Evolutionary conservation across 1,140 invertebrate species (phyloP).

Genomic region (Halotydeus destructor): DNA sequence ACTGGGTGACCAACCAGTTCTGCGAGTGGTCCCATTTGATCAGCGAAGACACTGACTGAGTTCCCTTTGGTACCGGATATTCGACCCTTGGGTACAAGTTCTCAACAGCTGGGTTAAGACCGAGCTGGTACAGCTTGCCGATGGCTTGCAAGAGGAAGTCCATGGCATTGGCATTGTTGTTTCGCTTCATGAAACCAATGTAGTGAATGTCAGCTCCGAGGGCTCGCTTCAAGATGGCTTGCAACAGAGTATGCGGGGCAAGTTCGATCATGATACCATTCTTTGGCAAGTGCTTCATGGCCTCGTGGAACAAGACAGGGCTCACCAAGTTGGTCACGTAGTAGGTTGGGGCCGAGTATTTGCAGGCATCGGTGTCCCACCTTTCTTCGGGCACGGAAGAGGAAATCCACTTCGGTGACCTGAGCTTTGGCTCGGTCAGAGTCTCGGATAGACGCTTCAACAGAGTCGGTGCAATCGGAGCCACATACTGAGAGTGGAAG

Average conservation of each 20-base stretch:
- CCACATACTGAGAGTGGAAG: constrained; percentile 7
- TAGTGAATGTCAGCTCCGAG: constrained; percentile 33
- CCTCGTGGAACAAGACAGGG: constrained; percentile 43
- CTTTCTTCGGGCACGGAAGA: constrained; percentile 63
- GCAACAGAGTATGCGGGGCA: constrained; percentile 69
- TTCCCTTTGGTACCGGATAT: constrained; percentile 64
- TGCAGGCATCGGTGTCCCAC: constrained; percentile 55
- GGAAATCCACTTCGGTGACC: constrained; percentile 65
- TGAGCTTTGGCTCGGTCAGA: constrained; percentile 50
- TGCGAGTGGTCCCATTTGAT: constrained; percentile 74
- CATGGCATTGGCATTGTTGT: constrained; percentile 34
- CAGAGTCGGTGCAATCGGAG: constrained; percentile 8
- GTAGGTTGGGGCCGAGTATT: constrained; percentile 68
- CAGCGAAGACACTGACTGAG: constrained; percentile 58
- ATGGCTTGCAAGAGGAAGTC: constrained; percentile 42
- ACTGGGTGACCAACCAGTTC: constrained; percentile 51
- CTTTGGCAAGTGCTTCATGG: constrained; percentile 54
- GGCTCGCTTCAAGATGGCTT: constrained; percentile 59
- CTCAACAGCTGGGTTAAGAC: constrained; percentile 46
- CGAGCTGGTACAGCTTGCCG: constrained; percentile 54
- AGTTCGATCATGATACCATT: constrained; percentile 78
- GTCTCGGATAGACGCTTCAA: constrained; percentile 27
- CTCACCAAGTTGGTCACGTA: constrained; percentile 87
- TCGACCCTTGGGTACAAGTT: constrained; percentile 49
- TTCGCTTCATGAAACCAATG: constrained; percentile 51